Percentiles rank a stretch among this genome's conserved stretches.
phyloP scores from a whole-genome alignment of 2,113 vertebrate species.

The Scytalopus superciliaris region DNA sequence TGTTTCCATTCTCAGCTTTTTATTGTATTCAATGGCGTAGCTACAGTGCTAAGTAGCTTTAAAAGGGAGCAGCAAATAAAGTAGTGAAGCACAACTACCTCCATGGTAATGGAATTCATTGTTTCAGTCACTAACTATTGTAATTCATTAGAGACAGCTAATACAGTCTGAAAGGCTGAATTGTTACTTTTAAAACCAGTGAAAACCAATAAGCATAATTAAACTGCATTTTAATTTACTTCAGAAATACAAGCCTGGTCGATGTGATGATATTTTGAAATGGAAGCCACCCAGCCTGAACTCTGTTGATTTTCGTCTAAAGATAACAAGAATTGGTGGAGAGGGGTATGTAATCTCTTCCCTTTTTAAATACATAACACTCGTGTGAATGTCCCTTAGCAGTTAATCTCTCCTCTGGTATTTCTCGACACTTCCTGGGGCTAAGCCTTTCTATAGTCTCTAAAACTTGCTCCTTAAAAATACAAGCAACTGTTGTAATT shows the following conservation, averaged over 20 bases:
- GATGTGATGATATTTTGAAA: conserved; percentile 97
- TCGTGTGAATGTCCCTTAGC: neutral
- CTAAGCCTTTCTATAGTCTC: neutral
- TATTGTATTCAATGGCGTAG: neutral
- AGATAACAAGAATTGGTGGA: conserved; percentile 96
- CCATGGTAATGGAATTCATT: neutral
- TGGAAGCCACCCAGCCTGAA: conserved; percentile 98
- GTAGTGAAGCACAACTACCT: conserved; percentile 23
- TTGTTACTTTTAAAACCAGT: conserved; percentile 29
- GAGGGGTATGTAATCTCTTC: conserved; percentile 88
- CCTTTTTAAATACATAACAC: neutral
- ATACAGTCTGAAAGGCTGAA: conserved; percentile 39
- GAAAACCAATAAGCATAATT: conserved; percentile 52
- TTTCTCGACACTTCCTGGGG: conserved; percentile 18
- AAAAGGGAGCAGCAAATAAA: conserved; percentile 4
- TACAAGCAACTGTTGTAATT: neutral
- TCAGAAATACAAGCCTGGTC: conserved; percentile 93
- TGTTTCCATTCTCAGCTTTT: conserved; percentile 3
- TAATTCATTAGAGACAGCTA: conserved; percentile 41
- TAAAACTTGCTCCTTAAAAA: neutral
- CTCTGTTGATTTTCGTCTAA: conserved; percentile 98
- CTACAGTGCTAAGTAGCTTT: neutral
- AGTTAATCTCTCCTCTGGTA: conserved; percentile 7
- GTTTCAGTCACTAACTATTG: conserved; percentile 20
- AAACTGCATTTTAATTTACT: conserved; percentile 67